Evolutionary conservation across 1,140 invertebrate species (phyloP), one percentile per base, ranked within the genome.

Genomic region (Nasonia vitripennis): DNA sequence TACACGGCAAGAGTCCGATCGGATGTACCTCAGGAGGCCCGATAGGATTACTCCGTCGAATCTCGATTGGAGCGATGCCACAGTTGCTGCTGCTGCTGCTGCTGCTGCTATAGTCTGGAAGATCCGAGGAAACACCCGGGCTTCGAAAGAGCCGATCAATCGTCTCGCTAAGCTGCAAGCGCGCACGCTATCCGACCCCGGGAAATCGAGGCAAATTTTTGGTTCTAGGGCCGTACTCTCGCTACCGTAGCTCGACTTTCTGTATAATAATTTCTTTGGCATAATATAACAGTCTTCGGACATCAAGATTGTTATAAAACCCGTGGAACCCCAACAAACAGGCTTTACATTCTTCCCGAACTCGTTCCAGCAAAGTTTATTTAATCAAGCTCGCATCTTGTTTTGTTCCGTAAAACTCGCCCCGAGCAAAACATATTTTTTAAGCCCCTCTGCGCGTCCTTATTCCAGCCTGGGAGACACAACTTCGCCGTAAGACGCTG

Each of bases 1-100:
- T 62, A 20, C 14, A 62, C 12, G 31, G 45, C 34, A 20, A 51
- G 11, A 41, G 37, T 20, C n/a, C 37, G 78, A 41, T 68, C 62
- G 78, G 7, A 45, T 81, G 67, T 81, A 81, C 17, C 78, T 78
- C 10, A 78, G 27, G 48, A 51, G 75, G 23, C 41, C 10, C 78
- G 34, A 68, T 73, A 74, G 71, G 70, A 75, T 83, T 83, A 83
- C 17, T 27, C 17, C 48, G 71, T 51, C 20, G 71, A 75, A 83
- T 83, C 81, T 34, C 48, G 81, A 83, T 83, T 75, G 81, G 51
- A 83, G 48, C 71, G 71, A 62, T 83, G 71, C 62, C 62, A 80
- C 45, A 62, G 14, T 27, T 45, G 75, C 31, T 31, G 71, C 11
- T 51, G 45, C n/a, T 31, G 5, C 45, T 48, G 12, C 23, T 27